A percentile compares a stretch with the other conserved stretches of the same genome.
phyloP scores from a whole-genome alignment of 2,797 vertebrate genomes.

The Pempheris klunzingeri region DNA sequence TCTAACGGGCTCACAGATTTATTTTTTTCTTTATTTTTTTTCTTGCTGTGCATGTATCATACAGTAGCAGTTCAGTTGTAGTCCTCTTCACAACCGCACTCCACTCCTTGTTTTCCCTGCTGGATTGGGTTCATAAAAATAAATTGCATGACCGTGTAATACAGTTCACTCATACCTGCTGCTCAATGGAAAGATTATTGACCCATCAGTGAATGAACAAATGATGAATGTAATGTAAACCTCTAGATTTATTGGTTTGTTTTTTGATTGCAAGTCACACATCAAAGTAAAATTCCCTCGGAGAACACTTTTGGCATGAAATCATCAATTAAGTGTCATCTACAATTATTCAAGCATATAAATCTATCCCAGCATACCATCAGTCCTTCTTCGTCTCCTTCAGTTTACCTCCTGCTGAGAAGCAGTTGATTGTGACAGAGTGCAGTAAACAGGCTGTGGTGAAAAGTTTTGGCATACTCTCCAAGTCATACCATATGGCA shows the following conservation, averaged over 20 bases:
- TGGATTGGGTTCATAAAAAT: constrained; percentile 40
- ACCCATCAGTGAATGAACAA: constrained; percentile 28
- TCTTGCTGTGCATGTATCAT: constrained; percentile 2
- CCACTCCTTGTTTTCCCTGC: constrained; percentile 15
- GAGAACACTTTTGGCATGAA: constrained; percentile 44
- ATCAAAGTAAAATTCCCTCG: constrained; percentile 43
- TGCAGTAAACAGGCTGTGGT: constrained; percentile 49
- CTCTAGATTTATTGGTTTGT: constrained; percentile 39
- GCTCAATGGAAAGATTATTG: constrained; percentile 32
- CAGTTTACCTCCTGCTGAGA: constrained; percentile 48
- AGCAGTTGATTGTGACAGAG: constrained; percentile 43
- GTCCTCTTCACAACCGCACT: neutral
- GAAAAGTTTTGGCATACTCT: constrained; percentile 63
- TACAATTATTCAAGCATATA: constrained; percentile 41
- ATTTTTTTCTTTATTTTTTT: neutral
- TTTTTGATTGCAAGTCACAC: constrained; percentile 55
- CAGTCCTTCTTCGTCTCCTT: constrained; percentile 30
- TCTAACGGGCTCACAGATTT: neutral
- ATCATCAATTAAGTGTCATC: constrained; percentile 54
- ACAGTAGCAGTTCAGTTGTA: constrained; percentile 16
- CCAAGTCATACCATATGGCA: constrained; percentile 62
- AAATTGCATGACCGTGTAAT: constrained; percentile 20
- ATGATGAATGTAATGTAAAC: constrained; percentile 60
- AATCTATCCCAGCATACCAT: constrained; percentile 36
- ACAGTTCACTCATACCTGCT: constrained; percentile 35